These are phyloP conservation scores for Brachypalpus laphriformis DNA, from an alignment of 2,888 invertebrate species.

Conservation along the genomic window DNA sequence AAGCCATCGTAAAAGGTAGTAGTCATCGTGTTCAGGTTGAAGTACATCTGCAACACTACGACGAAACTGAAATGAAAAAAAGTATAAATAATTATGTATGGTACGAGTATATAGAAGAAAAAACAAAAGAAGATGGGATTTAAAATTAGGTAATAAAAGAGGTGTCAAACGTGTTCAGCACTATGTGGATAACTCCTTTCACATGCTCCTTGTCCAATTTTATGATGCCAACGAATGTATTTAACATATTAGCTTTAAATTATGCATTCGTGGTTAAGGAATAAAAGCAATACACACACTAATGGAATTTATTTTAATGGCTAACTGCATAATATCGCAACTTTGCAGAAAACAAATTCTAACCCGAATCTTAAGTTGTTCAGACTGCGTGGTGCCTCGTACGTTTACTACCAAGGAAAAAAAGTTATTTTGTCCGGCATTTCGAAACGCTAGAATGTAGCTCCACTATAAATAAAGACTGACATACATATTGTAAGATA, in stretches of 20 bases:
- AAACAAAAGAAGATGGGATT: background rate
- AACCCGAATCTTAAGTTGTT: too few relatives aligned
- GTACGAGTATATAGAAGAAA: too few relatives aligned
- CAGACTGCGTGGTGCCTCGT: background rate
- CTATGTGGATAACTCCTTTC: background rate
- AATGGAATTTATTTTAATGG: background rate
- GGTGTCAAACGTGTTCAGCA: background rate
- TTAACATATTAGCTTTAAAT: background rate
- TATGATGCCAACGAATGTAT: background rate
- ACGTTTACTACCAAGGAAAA: background rate
- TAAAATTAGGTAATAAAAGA: background rate
- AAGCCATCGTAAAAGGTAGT: constrained; percentile 91
- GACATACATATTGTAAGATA: background rate
- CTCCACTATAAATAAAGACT: too few relatives aligned
- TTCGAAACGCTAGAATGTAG: background rate
- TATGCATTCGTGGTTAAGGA: background rate
- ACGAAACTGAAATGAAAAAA: constrained; percentile 86
- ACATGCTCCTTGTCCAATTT: background rate
- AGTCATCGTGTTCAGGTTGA: constrained; percentile 90
- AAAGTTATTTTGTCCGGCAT: background rate
- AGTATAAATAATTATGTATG: background rate
- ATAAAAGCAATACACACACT: background rate
- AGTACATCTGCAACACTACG: constrained; percentile 87
- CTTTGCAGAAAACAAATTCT: background rate
- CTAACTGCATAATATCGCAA: background rate